These are phyloP conservation scores for Aptenodytes forsteri DNA, from an alignment of 2,113 vertebrate genomes.

Conservation along the genomic window DNA sequence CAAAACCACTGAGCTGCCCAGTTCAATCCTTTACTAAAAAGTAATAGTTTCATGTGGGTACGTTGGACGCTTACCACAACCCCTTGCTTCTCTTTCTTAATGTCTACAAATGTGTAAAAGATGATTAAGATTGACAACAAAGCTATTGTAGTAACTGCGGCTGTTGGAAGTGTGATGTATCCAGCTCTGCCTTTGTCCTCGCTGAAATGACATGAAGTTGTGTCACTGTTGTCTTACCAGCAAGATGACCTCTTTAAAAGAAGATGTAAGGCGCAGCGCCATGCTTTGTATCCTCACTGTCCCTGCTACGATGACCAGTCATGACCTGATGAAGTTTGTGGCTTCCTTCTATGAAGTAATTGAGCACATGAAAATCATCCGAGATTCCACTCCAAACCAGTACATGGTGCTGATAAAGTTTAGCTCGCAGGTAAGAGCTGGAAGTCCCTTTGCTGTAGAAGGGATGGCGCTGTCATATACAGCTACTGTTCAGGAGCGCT, in stretches of 20 bases:
- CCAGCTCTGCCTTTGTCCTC: background rate
- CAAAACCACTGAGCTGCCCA: background rate
- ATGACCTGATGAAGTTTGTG: constrained; percentile 99
- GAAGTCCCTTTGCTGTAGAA: background rate
- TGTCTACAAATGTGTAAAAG: background rate
- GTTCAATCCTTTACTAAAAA: background rate
- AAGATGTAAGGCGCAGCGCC: constrained; percentile 89
- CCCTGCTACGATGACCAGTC: constrained; percentile 95
- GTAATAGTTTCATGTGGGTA: background rate
- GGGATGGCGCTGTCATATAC: accelerated
- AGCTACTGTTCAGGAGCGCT: background rate
- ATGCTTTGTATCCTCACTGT: constrained; percentile 97
- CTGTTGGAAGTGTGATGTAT: background rate
- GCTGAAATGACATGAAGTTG: background rate
- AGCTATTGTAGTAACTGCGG: background rate
- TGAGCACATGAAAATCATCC: constrained; percentile 99
- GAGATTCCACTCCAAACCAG: constrained; percentile 96
- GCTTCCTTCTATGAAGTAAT: constrained; percentile 95
- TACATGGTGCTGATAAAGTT: constrained; percentile 99
- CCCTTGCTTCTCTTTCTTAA: background rate
- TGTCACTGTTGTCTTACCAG: constrained; percentile 73
- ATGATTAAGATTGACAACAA: background rate
- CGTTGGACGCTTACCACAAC: accelerated
- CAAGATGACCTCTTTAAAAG: constrained; percentile 96
- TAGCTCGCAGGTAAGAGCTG: constrained; percentile 83